These are phyloP conservation scores for Epinotia ramella DNA, from an alignment of 2,888 invertebrate genomes.

Conservation along the genomic window DNA sequence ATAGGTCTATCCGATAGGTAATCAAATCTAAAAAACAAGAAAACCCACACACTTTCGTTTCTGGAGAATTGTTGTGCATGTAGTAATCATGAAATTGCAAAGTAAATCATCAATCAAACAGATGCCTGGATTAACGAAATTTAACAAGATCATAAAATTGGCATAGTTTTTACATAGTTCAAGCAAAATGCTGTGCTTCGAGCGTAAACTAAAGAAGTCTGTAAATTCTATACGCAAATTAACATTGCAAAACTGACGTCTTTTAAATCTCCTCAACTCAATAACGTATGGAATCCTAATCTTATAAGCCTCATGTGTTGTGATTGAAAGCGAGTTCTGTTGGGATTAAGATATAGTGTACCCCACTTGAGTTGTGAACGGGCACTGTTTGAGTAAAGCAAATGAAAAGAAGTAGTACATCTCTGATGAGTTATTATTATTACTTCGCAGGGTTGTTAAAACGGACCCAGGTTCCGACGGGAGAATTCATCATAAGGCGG, in stretches of 20 bases:
- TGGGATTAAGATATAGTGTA: constrained; percentile 18
- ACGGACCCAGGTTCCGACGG: background rate
- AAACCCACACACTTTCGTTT: background rate
- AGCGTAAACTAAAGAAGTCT: too few relatives aligned
- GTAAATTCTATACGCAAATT: background rate
- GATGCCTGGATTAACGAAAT: too few relatives aligned
- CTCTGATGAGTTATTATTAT: background rate
- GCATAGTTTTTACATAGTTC: too few relatives aligned
- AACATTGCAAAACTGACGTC: background rate
- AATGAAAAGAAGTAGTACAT: background rate
- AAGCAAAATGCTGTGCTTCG: too few relatives aligned
- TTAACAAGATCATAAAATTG: too few relatives aligned
- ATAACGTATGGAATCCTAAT: background rate
- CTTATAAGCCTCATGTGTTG: background rate
- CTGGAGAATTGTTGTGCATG: background rate
- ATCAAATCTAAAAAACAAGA: background rate
- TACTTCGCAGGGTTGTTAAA: background rate
- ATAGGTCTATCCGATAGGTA: too few relatives aligned
- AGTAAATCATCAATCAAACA: background rate
- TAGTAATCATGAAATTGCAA: background rate
- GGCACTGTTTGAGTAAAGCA: constrained; percentile 4
- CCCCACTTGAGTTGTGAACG: background rate
- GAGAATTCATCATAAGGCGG: too few relatives aligned
- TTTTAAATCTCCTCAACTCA: background rate
- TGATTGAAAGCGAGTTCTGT: background rate